Evolutionary conservation across 2,113 vertebrate genomes (phyloP).

Genomic region (Tupaia tana): DNA sequence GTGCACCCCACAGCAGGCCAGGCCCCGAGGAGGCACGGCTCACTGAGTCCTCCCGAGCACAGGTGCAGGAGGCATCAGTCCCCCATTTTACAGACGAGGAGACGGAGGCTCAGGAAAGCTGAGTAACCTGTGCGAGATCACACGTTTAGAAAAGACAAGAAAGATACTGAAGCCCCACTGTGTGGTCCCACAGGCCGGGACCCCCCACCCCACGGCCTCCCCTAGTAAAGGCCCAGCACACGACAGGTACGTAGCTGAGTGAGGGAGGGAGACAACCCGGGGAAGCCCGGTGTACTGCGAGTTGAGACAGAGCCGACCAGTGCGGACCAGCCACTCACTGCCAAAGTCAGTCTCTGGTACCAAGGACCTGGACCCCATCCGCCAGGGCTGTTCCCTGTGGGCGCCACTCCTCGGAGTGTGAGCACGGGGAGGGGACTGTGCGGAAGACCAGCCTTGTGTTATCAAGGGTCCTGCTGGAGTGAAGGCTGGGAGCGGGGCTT

Average conservation of each 20-base stretch:
- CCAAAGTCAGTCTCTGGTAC: background rate
- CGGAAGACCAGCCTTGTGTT: conserved; percentile 13
- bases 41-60: no score
- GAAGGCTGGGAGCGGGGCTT: background rate
- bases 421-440: background rate
- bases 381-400: rapidly evolving
- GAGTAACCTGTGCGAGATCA: background rate
- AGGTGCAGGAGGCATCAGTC: no score
- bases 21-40: rapidly evolving
- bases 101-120: background rate
- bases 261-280: background rate
- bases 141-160: background rate
- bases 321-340: no score
- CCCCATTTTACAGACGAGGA: background rate
- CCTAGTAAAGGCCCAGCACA: background rate
- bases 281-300: background rate
- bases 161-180: background rate
- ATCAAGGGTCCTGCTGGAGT: background rate
- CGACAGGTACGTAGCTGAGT: background rate
- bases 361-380: background rate
- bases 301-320: background rate
- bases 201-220: background rate
- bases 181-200: background rate
- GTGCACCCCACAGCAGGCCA: rapidly evolving
- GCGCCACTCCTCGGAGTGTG: background rate